A percentile compares a stretch with the other conserved stretches of the same genome.
Conservation (phyloP, 2,113 vertebrate genomes). For the Passer montanus region DNA sequence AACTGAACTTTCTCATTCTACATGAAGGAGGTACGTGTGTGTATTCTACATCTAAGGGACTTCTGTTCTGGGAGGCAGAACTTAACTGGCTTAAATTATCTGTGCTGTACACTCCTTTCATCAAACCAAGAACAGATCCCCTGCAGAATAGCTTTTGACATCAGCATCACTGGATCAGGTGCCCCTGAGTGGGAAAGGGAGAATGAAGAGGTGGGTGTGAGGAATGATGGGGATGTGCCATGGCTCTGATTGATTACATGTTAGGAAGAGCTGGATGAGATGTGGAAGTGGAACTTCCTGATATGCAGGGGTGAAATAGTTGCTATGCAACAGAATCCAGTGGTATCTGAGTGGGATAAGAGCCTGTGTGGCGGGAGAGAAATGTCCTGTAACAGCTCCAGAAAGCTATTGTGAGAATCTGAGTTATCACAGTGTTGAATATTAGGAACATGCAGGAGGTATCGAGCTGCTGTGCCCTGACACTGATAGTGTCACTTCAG, state of each 20-base stretch:
- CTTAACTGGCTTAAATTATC: neutral
- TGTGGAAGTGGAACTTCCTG: conserved; percentile 19
- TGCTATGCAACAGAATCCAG: neutral
- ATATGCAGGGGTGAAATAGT: neutral
- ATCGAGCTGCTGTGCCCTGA: neutral
- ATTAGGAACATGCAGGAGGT: neutral
- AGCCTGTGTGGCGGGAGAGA: neutral
- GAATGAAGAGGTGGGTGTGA: neutral
- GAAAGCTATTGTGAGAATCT: neutral
- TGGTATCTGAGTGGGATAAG: neutral
- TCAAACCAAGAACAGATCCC: neutral
- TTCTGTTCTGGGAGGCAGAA: neutral
- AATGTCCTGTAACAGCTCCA: neutral
- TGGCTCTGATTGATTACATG: neutral
- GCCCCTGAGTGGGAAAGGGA: neutral
- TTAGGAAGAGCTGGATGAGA: neutral
- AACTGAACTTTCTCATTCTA: neutral
- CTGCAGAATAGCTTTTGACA: neutral
- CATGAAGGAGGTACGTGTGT: neutral
- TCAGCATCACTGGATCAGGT: neutral
- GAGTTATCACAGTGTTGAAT: neutral
- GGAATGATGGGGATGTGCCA: neutral
- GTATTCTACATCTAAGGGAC: neutral
- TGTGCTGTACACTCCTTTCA: neutral
- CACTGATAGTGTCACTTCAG: neutral